Evolutionary conservation across 23 tunicate species (phyloP), one percentile per base, ranked within the genome.

Genomic region (Aplidium turbinatum): DNA sequence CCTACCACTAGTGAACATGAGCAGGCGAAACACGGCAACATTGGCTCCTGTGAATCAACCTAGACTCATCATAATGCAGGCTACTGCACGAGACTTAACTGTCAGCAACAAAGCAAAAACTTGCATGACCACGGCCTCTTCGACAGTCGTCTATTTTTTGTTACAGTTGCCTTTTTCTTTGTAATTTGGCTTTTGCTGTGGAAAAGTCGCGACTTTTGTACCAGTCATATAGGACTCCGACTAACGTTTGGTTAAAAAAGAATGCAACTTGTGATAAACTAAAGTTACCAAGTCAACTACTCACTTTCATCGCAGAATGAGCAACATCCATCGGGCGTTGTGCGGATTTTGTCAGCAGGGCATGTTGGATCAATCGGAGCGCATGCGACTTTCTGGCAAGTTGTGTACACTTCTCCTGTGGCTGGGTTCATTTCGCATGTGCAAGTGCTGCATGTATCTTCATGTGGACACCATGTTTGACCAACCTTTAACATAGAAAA

Each of bases 251-350:
- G 11, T 42, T 42, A 9, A 42, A 42, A 42, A 42, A 9, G 50
- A 56, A 22, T 56, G n/a, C 16, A n/a, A 22, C 25, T 56, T 20
- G 26, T n/a, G 7, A 11, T n/a, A 56, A n/a, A 56, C 23, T 7
- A 56, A 16, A 56, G 11, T 11, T 11, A 18, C 9, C 63, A 56
- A 7, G 26, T 56, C 9, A 11, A n/a, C 9, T 42, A 21, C 81
- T 64, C 42, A 83, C 91, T 61, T 54, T 82, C 65, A 65, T 91
- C 89, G 56, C 97, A 91, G 57, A 78, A 91, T 16, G 78, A 69
- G 76, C 99, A 94, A 60, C 99, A 94, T 57, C 99, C 99, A 66
- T 94, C 99, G 55, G 67, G 75, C 50, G 90, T 81, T 40, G 95
- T 84, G 50, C 82, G 54, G 33, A 94, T 87, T 38, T 47, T 62